Percentiles rank a stretch among this genome's conserved stretches.
phyloP scores from a whole-genome alignment of 1,140 invertebrate genomes.

The Drosophila truncata region DNA sequence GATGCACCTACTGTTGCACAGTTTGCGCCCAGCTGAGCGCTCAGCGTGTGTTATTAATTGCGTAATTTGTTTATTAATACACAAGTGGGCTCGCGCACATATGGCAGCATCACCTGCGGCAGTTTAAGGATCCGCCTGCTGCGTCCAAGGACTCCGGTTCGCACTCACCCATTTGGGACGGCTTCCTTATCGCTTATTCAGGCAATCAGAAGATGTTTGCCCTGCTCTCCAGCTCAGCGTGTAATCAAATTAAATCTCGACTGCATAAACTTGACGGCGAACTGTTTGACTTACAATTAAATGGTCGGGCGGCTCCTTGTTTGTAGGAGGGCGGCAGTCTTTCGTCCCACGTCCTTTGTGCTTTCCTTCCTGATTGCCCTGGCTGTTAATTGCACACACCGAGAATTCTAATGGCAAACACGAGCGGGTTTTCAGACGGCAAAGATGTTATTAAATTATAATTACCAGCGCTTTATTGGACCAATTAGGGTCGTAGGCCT shows the following conservation, averaged over 20 bases:
- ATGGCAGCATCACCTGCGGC: slow-evolving; percentile 16
- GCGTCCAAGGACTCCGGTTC: slow-evolving; percentile 4
- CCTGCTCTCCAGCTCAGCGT: slow-evolving; percentile 27
- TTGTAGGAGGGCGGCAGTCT: slow-evolving; percentile 13
- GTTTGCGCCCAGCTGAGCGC: slow-evolving; percentile 74
- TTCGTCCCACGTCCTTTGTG: slow-evolving; percentile 6
- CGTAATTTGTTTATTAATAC: slow-evolving; percentile 81
- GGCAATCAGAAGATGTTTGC: slow-evolving; percentile 49
- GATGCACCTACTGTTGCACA: slow-evolving; percentile 57
- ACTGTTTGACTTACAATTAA: slow-evolving; percentile 76
- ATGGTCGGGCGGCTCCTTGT: slow-evolving; percentile 30
- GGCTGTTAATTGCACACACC: slow-evolving; percentile 64
- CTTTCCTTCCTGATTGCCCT: slow-evolving; percentile 24
- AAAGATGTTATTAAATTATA: slow-evolving; percentile 76
- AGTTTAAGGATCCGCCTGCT: neutral
- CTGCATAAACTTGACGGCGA: slow-evolving; percentile 42
- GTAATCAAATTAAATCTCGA: slow-evolving; percentile 66
- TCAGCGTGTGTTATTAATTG: slow-evolving; percentile 79
- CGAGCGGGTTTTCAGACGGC: slow-evolving; percentile 44
- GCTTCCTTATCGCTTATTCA: slow-evolving; percentile 46
- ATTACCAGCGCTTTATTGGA: slow-evolving; percentile 75
- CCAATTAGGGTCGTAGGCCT: slow-evolving; percentile 61
- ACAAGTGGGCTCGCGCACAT: slow-evolving; percentile 42
- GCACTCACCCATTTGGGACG: slow-evolving; percentile 1
- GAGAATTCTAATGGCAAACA: slow-evolving; percentile 69